phyloP scores from a whole-genome alignment of 2,888 invertebrate species.

The Leptinotarsa peninsularis region DNA sequence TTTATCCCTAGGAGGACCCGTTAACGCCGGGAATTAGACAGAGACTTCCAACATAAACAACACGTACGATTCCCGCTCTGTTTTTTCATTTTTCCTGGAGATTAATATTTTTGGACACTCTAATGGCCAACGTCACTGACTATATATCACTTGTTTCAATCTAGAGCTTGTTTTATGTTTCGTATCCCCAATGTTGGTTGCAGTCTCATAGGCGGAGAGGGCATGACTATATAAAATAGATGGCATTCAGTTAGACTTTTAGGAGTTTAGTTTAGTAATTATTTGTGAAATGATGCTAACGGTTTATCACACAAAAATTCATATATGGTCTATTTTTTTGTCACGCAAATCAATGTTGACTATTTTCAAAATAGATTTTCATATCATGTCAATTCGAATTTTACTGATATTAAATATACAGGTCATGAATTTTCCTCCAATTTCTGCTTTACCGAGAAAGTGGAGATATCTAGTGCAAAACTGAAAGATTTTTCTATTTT shows the following conservation, averaged over 20 bases:
- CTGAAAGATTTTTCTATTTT: too few species aligned
- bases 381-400: too few species aligned
- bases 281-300: too few species aligned
- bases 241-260: background rate
- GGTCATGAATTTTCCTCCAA: too few species aligned
- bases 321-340: too few species aligned
- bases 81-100: constrained; percentile 67
- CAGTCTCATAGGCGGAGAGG: constrained; percentile 31
- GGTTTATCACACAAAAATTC: too few species aligned
- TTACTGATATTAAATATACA: too few species aligned
- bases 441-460: too few species aligned
- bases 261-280: too few species aligned
- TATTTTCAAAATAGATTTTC: too few species aligned
- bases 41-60: constrained; percentile 55
- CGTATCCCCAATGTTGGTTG: constrained; percentile 49
- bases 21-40: constrained; percentile 46
- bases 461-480: too few species aligned
- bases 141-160: constrained; percentile 69
- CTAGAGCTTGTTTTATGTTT: constrained; percentile 68
- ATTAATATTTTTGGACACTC: constrained; percentile 69
- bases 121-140: constrained; percentile 68
- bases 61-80: constrained; percentile 57
- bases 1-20: constrained; percentile 44
- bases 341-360: too few species aligned
- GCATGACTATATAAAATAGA: background rate